Evolutionary conservation across 2,113 vertebrate genomes (phyloP).

Genomic region (Brevimyrus niger): DNA sequence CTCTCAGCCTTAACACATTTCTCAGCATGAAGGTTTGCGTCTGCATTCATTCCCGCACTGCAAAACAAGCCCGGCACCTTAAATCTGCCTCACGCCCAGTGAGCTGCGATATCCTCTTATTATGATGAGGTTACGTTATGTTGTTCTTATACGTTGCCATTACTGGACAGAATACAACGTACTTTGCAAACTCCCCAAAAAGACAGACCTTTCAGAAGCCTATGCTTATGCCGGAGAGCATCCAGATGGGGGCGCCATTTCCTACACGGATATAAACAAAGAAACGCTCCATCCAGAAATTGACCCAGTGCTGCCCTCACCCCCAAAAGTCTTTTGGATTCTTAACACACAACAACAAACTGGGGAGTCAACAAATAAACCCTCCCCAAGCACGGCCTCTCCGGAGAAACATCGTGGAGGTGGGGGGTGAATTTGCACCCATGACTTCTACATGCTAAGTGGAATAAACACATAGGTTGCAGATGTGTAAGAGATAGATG

Average conservation of each 20-base stretch:
- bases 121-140: not conserved
- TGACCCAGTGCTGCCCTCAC: not conserved
- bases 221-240: not conserved
- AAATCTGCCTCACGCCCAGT: not conserved
- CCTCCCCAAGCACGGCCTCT: not conserved
- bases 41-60: not conserved
- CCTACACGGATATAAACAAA: not conserved
- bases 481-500: not conserved
- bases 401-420: not conserved
- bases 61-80: not conserved
- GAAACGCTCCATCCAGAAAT: not conserved
- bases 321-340: not conserved
- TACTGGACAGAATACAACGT: not conserved
- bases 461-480: not conserved
- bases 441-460: not conserved
- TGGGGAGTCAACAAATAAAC: not conserved
- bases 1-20: not conserved
- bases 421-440: not conserved
- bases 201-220: not conserved
- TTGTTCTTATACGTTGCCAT: not conserved
- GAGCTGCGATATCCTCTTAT: not conserved
- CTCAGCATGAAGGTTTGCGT: not conserved
- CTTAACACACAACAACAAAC: not conserved
- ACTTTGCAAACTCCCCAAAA: not conserved
- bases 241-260: not conserved